Evolutionary conservation across 1,140 invertebrate genomes (phyloP).

Genomic region (Apocrypta bakeri): DNA sequence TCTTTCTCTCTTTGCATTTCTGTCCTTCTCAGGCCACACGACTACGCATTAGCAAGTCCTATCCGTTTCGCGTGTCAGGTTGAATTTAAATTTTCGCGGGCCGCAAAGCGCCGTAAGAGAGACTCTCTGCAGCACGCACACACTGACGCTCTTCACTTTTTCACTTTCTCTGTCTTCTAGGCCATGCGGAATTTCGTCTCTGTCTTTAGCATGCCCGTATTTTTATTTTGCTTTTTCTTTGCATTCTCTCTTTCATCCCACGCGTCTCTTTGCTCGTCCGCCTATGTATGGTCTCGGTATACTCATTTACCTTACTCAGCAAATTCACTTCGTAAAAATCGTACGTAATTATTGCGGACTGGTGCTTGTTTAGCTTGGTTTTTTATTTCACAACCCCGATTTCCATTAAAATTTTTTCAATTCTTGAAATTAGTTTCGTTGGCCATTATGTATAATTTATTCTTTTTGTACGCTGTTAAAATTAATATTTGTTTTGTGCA

Average conservation of each 20-base stretch:
- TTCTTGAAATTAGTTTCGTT: too few species aligned
- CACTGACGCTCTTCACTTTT: neutral
- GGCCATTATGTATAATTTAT: too few species aligned
- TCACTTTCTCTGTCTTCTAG: conserved; percentile 15
- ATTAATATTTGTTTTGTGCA: too few species aligned
- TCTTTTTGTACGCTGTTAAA: too few species aligned
- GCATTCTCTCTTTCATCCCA: neutral
- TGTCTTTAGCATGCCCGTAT: neutral
- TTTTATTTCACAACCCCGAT: neutral
- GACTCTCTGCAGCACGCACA: neutral
- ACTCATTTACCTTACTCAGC: conserved; percentile 22
- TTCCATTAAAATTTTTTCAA: too few species aligned
- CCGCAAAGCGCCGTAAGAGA: conserved; percentile 13
- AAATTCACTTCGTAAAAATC: conserved; percentile 36
- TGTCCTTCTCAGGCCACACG: neutral
- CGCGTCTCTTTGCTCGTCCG: neutral
- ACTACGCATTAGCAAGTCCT: conserved; percentile 50
- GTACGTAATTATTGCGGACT: conserved; percentile 18
- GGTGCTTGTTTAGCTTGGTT: neutral
- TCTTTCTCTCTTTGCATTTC: conserved; percentile 10
- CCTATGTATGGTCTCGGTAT: too few species aligned
- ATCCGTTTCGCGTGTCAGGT: conserved; percentile 51
- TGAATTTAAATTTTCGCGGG: conserved; percentile 51
- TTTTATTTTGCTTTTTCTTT: conserved; percentile 16
- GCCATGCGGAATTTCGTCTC: conserved; percentile 23